Percentiles rank a stretch among this genome's conserved stretches.
These are phyloP conservation scores for Hermaeophaga mercurialis DNA, from an alignment of 2,888 invertebrate genomes.

Conservation along the genomic window DNA sequence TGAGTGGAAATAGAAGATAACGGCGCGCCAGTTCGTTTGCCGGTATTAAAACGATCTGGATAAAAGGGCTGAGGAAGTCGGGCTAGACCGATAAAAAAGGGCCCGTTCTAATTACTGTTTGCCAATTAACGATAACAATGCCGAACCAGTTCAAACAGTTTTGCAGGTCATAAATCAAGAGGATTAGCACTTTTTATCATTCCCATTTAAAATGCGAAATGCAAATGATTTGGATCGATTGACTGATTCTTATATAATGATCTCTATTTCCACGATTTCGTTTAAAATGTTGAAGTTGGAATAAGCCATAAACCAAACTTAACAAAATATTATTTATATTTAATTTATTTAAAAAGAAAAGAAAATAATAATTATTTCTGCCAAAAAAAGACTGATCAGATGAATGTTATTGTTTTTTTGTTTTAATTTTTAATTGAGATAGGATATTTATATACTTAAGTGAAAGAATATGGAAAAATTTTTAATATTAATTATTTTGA, in stretches of 20 bases:
- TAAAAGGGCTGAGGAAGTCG: conserved; percentile 47
- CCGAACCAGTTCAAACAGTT: conserved; percentile 3
- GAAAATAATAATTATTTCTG: no score
- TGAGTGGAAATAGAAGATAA: conserved; percentile 44
- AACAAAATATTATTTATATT: no score
- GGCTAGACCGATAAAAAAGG: conserved; percentile 44
- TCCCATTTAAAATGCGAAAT: not conserved
- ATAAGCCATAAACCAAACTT: no score
- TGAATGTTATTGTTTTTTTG: no score
- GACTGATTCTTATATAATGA: not conserved
- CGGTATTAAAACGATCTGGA: conserved; percentile 44
- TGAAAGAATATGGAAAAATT: no score
- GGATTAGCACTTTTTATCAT: not conserved
- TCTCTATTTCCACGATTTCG: not conserved
- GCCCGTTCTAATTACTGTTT: conserved; percentile 43
- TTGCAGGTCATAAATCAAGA: not conserved
- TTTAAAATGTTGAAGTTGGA: no score
- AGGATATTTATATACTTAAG: no score
- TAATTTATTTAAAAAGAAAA: no score
- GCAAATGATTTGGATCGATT: not conserved
- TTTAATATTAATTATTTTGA: no score
- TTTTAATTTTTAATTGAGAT: no score
- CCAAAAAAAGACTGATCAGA: no score
- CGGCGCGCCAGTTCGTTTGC: conserved; percentile 37
- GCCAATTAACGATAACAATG: conserved; percentile 24